phyloP scores from a whole-genome alignment of 2,888 invertebrate species.

The Diploptera punctata region DNA sequence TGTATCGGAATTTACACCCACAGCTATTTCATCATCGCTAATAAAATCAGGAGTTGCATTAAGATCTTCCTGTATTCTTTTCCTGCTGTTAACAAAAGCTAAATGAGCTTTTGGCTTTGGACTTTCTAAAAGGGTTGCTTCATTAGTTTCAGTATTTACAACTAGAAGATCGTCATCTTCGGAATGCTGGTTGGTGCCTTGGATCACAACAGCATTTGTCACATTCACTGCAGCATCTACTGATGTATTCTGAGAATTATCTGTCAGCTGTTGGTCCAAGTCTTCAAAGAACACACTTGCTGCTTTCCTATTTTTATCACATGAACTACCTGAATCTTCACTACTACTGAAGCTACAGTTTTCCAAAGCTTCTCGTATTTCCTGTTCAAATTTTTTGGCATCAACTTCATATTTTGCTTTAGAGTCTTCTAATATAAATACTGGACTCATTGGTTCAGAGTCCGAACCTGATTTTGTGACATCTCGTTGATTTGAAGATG shows the following conservation, averaged over 20 bases:
- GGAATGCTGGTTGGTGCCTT: constrained; percentile 19
- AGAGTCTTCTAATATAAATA: constrained; percentile 44
- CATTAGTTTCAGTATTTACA: constrained; percentile 59
- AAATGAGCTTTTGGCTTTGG: constrained; percentile 47
- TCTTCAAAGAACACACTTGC: constrained; percentile 51
- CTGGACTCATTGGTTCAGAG: constrained; percentile 45
- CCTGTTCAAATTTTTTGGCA: constrained; percentile 41
- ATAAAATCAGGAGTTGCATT: background rate
- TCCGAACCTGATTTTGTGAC: constrained; percentile 30
- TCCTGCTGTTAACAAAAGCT: constrained; percentile 45
- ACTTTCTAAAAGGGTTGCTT: constrained; percentile 56
- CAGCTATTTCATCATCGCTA: constrained; percentile 16
- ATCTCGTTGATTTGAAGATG: constrained; percentile 3
- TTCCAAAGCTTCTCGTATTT: constrained; percentile 46
- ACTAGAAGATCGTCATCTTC: constrained; percentile 56
- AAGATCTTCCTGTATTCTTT: background rate
- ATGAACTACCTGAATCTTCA: constrained; percentile 35
- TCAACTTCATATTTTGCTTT: constrained; percentile 39
- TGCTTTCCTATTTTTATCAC: constrained; percentile 41
- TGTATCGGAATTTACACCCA: constrained; percentile 10
- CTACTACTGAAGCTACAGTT: constrained; percentile 42
- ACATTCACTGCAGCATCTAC: constrained; percentile 22
- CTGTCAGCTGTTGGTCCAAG: constrained; percentile 47
- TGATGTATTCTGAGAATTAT: background rate
- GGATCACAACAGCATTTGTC: constrained; percentile 24